Percentiles rank a stretch among this genome's conserved stretches.
Evolutionary conservation across 2,113 vertebrate species (phyloP).

Genomic region (human (Homo sapiens)): DNA sequence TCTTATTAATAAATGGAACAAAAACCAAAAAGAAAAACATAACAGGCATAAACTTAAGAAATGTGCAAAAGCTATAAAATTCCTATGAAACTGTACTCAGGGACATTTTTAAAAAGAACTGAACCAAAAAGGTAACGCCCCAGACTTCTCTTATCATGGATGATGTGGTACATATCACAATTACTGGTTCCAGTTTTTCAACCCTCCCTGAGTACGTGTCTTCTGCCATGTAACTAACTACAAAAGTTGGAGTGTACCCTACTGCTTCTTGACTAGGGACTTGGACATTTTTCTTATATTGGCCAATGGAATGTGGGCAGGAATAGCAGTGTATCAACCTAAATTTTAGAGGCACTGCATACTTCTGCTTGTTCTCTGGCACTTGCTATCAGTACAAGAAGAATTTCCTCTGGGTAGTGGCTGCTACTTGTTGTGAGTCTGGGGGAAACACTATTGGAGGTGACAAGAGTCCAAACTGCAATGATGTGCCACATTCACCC

Average conservation of each 20-base stretch:
- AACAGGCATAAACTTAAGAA: not conserved
- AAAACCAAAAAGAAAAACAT: not conserved
- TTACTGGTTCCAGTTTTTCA: not conserved
- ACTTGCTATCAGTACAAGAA: not conserved
- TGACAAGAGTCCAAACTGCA: not conserved
- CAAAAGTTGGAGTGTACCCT: not conserved
- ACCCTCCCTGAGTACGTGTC: not conserved
- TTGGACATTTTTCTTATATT: not conserved
- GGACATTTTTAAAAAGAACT: not conserved
- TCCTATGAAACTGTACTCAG: not conserved
- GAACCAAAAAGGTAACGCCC: not conserved
- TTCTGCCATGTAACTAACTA: not conserved
- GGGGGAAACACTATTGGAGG: not conserved
- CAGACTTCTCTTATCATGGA: not conserved
- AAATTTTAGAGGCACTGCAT: not conserved
- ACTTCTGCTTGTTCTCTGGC: not conserved
- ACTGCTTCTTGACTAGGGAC: not conserved
- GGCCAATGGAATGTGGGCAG: not conserved
- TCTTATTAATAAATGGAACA: not conserved
- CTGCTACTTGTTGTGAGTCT: not conserved
- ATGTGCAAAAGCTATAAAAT: not conserved
- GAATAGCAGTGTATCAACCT: not conserved
- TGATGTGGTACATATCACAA: not conserved
- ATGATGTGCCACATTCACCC: accelerated
- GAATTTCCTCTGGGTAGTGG: not conserved